Percentiles rank a stretch among this genome's conserved stretches.
Conservation (phyloP, 2,888 invertebrate species). For the Palloptera scutellata region DNA sequence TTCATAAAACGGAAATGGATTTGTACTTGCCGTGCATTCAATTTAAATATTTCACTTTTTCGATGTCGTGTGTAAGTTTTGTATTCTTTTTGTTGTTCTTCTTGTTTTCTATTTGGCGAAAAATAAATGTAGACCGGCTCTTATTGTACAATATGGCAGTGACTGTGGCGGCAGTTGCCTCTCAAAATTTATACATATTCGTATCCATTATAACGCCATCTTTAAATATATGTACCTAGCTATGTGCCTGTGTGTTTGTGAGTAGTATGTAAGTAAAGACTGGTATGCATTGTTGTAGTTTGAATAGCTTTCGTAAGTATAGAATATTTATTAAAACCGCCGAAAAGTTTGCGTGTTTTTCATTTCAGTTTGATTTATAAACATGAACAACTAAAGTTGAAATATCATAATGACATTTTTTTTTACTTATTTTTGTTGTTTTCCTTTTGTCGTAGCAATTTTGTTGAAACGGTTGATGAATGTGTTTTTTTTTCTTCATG, state of each 20-base stretch:
- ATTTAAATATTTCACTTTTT: not conserved
- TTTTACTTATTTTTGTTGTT: slow-evolving; percentile 2
- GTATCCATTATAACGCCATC: slow-evolving; percentile 18
- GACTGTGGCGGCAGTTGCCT: not conserved
- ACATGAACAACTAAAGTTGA: slow-evolving; percentile 47
- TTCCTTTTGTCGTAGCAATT: slow-evolving; percentile 2
- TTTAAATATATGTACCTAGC: not conserved
- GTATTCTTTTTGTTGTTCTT: not conserved
- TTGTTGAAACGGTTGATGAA: slow-evolving; percentile 17
- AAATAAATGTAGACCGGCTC: slow-evolving; percentile 42
- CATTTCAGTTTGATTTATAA: slow-evolving; percentile 53
- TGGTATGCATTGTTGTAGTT: not conserved
- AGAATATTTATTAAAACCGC: slow-evolving; percentile 16
- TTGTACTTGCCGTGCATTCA: not conserved
- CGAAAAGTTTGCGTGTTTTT: slow-evolving; percentile 50
- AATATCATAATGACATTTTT: slow-evolving; percentile 47
- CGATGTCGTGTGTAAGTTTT: not conserved
- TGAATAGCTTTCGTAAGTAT: not conserved
- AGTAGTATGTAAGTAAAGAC: not conserved
- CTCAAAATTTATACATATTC: slow-evolving; percentile 4
- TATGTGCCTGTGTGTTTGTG: not conserved
- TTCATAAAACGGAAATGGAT: slow-evolving; percentile 1
- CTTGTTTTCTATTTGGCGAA: not conserved
- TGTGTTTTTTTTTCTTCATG: not conserved
- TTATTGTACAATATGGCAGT: slow-evolving; percentile 32